Evolutionary conservation across 2,888 invertebrate genomes (phyloP), one percentile per base, ranked within the genome.

Genomic region (Pteria penguin): DNA sequence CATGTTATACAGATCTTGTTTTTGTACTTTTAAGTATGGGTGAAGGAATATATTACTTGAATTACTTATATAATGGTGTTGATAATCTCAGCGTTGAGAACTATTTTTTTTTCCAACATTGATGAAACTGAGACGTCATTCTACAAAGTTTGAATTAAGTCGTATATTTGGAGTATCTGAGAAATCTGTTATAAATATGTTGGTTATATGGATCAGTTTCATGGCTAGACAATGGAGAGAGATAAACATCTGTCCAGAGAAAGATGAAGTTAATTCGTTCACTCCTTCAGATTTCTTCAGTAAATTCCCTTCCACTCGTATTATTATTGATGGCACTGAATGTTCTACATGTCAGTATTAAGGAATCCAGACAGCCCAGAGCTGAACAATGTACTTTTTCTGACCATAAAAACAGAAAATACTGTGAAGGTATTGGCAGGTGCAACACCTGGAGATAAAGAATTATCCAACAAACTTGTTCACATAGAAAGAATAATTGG

Each of bases 351-450:
- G n/a, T n/a, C n/a, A n/a, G n/a, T n/a, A 68, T 86, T 4, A 79
- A 80, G 60, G 84, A 80, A 66, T 81, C 84, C 55, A 76, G 76
- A 62, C 31, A 62, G 5, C 79, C 82, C 18, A 60, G 29, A 4
- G 69, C 79, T n/a, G 84, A 86, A 52, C 83, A 84, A 57, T 58
- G 78, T 8, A 86, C 82, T 33, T 86, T 76, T 69, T 82, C 83
- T 0, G 81, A 84, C 5, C 83, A 84, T 61, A 86, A 84, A 68
- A 86, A 86, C 57, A 67, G 83, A 24, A 86, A n/a, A 85, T 32
- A 85, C 85, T 24, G 74, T 82, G 1, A 86, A 85, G 75, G 66
- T 80, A 2, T 67, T 81, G n/a, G 70, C 68, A 29, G 85, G 84
- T 8, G 24, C 61, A 14, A 79, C 82, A 36, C 83, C 86, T 36